Evolutionary conservation across 2,113 vertebrate species (phyloP).

Genomic region (Synodontis membranacea): DNA sequence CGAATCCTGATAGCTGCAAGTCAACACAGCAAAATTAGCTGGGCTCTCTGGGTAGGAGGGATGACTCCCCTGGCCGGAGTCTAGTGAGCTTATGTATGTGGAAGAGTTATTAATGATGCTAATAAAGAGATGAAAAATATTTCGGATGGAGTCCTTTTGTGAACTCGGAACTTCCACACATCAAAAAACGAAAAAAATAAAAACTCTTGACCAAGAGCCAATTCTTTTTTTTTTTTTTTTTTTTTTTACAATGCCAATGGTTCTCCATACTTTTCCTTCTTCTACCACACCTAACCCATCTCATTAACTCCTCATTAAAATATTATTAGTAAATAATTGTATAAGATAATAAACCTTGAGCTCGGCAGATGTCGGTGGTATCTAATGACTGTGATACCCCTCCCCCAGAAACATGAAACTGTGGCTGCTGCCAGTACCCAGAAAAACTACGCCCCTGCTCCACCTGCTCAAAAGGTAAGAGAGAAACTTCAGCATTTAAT

Average conservation of each 20-base stretch:
- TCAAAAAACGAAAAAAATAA: not conserved
- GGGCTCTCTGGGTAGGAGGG: not conserved
- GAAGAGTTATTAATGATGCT: too few species aligned
- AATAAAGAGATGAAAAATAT: too few species aligned
- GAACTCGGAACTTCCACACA: not conserved
- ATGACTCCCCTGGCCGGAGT: not conserved
- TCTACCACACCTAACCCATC: not conserved
- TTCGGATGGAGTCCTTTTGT: not conserved
- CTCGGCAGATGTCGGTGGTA: not conserved
- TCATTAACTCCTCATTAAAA: not conserved
- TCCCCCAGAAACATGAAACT: slow-evolving; percentile 47
- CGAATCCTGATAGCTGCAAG: not conserved
- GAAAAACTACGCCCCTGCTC: slow-evolving; percentile 62
- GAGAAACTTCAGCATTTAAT: not conserved
- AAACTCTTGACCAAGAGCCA: too few species aligned
- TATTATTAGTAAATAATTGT: not conserved
- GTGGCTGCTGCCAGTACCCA: slow-evolving; percentile 45
- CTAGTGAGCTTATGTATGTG: not conserved
- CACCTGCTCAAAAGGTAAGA: slow-evolving; percentile 60
- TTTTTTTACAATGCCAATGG: not conserved
- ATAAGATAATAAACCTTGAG: not conserved
- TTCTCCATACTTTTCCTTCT: not conserved
- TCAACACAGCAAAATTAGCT: not conserved
- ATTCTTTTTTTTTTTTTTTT: too few species aligned
- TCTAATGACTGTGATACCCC: not conserved